These are phyloP conservation scores for Azemiops feae DNA, from an alignment of 2,113 vertebrate species.

Conservation along the genomic window DNA sequence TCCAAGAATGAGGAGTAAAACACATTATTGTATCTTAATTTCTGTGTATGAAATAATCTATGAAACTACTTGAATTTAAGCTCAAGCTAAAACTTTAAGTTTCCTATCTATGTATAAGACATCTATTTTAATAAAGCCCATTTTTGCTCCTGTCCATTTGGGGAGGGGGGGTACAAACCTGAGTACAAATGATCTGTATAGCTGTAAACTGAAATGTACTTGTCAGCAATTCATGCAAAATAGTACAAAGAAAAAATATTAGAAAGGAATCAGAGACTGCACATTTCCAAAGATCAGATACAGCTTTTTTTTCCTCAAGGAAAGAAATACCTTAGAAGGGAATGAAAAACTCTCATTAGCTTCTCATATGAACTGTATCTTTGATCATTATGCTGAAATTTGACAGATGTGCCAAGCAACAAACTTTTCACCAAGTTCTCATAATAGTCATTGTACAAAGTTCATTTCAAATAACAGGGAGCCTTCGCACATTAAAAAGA, in stretches of 20 bases:
- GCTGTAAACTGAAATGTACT: neutral
- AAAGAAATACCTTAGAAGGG: constrained; percentile 37
- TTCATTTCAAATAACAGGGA: constrained; percentile 34
- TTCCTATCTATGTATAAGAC: neutral
- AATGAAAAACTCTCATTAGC: constrained; percentile 55
- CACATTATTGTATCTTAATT: neutral
- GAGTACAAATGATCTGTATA: neutral
- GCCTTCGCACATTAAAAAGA: constrained; percentile 51
- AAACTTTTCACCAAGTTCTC: constrained; percentile 43
- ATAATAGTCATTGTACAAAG: constrained; percentile 44
- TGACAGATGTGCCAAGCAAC: constrained; percentile 52
- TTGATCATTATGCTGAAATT: constrained; percentile 37
- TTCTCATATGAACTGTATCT: constrained; percentile 55
- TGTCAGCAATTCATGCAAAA: neutral
- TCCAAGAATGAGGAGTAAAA: neutral
- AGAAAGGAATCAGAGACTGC: neutral
- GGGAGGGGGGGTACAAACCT: neutral
- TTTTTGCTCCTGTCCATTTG: neutral
- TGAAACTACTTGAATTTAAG: neutral
- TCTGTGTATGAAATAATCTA: neutral
- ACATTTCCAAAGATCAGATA: constrained; percentile 46
- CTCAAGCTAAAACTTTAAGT: neutral
- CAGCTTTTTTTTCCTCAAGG: constrained; percentile 44
- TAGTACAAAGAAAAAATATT: neutral
- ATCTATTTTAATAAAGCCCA: neutral